A percentile compares a stretch with the other conserved stretches of the same genome.
Conservation (phyloP, 1,140 invertebrate genomes). For the Probaryconus sp. region DNA sequence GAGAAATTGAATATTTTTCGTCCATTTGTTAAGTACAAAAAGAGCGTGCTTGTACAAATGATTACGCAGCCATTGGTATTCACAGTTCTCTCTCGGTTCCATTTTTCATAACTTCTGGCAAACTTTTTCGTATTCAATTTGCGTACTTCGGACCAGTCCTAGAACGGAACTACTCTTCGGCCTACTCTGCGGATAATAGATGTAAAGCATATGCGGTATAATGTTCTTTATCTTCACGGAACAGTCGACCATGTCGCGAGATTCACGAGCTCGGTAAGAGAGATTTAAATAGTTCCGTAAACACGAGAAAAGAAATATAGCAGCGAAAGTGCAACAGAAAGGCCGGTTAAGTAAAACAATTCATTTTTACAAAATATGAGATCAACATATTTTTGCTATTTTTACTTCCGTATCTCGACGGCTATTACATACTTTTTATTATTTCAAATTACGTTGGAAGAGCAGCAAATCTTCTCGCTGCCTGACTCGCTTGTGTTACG, state of each 20-base stretch:
- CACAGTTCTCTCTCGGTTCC: constrained; percentile 33
- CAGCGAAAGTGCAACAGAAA: constrained; percentile 23
- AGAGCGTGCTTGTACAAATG: constrained; percentile 47
- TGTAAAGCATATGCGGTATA: constrained; percentile 46
- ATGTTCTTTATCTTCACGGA: constrained; percentile 44
- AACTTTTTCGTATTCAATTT: constrained; percentile 55
- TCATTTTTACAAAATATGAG: constrained; percentile 49
- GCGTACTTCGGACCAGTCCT: constrained; percentile 40
- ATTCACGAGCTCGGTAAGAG: constrained; percentile 27
- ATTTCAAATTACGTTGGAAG: constrained; percentile 12
- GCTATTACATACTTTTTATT: constrained; percentile 31
- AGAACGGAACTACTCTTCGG: constrained; percentile 31
- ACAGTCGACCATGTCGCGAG: constrained; percentile 19
- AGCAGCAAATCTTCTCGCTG: constrained; percentile 27
- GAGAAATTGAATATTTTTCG: too few relatives aligned
- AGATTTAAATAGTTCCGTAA: constrained; percentile 55
- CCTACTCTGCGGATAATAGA: constrained; percentile 45
- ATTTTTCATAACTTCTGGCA: constrained; percentile 53
- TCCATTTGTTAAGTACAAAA: constrained; percentile 27
- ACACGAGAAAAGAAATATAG: constrained; percentile 33
- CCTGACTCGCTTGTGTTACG: constrained; percentile 2
- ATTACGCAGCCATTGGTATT: constrained; percentile 55
- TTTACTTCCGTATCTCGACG: constrained; percentile 31
- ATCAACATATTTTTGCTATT: constrained; percentile 46
- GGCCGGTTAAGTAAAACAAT: constrained; percentile 33